These are phyloP conservation scores for Dynastes maya DNA, from an alignment of 2,888 invertebrate genomes.

Conservation along the genomic window DNA sequence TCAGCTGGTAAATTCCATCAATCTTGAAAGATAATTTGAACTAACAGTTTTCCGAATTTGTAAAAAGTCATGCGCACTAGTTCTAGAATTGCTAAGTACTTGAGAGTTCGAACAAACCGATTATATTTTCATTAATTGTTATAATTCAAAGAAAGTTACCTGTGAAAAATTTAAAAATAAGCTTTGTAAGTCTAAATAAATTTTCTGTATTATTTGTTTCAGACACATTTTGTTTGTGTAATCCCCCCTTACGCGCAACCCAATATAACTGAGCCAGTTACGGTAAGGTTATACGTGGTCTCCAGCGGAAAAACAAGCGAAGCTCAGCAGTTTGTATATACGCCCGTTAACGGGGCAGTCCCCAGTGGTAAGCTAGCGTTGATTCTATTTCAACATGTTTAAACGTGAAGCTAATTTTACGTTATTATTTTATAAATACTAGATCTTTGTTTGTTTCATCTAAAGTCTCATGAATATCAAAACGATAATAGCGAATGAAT, in stretches of 20 bases:
- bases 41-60: no score
- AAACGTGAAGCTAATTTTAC: conserved; percentile 62
- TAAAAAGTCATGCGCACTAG: no score
- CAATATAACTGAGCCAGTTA: conserved; percentile 80
- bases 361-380: conserved; percentile 68
- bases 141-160: no score
- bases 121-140: no score
- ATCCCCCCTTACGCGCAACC: conserved; percentile 84
- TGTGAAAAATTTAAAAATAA: no score
- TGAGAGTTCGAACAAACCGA: no score
- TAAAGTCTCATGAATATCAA: no score
- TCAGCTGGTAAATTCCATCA: no score
- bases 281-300: conserved; percentile 84
- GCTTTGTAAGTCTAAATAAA: background rate
- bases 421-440: conserved; percentile 60
- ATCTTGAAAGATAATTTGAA: no score
- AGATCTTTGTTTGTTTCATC: background rate
- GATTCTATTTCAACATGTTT: conserved; percentile 57
- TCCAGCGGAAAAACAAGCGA: conserved; percentile 92
- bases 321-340: conserved; percentile 88
- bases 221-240: conserved; percentile 91
- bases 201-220: conserved; percentile 60
- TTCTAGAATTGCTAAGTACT: no score
- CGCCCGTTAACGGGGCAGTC: conserved; percentile 73
- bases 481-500: no score